Conservation (phyloP, 2,113 vertebrate species). For the Dinomys branickii region DNA sequence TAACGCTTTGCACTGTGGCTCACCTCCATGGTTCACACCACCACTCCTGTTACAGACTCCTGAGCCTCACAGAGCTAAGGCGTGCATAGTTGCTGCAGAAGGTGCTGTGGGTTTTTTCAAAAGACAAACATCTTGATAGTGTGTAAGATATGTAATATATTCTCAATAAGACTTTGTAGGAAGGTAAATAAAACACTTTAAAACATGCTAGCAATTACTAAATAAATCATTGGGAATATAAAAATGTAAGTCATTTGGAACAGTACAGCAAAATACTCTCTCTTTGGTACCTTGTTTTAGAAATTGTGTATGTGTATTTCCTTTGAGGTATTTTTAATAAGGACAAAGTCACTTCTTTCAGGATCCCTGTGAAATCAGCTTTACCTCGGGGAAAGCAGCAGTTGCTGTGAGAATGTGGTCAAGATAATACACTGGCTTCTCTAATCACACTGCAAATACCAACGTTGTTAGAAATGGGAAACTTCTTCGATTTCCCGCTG, state of each 20-base stretch:
- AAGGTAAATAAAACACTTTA: constrained; percentile 66
- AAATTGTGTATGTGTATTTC: constrained; percentile 43
- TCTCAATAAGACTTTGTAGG: background rate
- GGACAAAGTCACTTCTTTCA: constrained; percentile 65
- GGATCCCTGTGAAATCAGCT: constrained; percentile 40
- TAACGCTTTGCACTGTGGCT: background rate
- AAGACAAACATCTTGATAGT: background rate
- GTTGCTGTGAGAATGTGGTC: background rate
- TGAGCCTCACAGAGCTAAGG: background rate
- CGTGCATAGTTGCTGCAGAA: background rate
- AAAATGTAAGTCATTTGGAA: constrained; percentile 73
- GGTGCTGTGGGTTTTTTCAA: background rate
- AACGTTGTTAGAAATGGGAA: background rate
- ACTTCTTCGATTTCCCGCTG: background rate
- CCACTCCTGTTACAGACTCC: background rate
- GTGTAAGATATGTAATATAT: background rate
- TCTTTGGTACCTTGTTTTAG: constrained; percentile 58
- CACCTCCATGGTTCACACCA: background rate
- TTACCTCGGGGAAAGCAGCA: background rate
- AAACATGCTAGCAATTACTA: constrained; percentile 65
- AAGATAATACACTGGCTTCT: background rate
- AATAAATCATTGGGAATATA: constrained; percentile 66
- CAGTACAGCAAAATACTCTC: constrained; percentile 58
- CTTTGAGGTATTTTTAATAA: constrained; percentile 65
- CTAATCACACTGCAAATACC: background rate